Evolutionary conservation across 2,888 invertebrate genomes (phyloP), one percentile per base, ranked within the genome.

Genomic region (Taphrorychus bicolor): DNA sequence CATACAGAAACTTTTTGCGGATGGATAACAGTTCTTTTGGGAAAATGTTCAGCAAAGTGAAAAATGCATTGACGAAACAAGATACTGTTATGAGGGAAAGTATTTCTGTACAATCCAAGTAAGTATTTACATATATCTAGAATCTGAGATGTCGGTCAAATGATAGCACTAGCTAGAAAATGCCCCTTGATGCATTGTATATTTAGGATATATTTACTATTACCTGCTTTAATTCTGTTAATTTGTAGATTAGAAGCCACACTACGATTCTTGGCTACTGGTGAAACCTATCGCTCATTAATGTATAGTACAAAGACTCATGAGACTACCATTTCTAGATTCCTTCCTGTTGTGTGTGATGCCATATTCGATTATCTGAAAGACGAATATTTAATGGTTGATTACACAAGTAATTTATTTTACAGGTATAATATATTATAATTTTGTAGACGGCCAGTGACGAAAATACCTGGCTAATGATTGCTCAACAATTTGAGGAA

Each of bases 401-500:
- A 16, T n/a, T n/a, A 45, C 5, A 45, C 17, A 45, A 5, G 5
- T 45, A n/a, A 11, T 45, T 45, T 45, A 45, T 32, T 32, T 32
- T 32, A 32, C 32, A 32, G 7, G 11, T 32, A 32, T 32, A 32
- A 32, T 32, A 32, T 32, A 32, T 32, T 11, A 48, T n/a, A n/a
- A 48, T 48, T 48, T 52, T 52, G 5, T 17, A 52, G 52, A 21
- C 16, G 21, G 18, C 52, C 16, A 52, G 16, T 19, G 11, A 52
- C 19, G 11, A 18, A 52, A 40, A 56, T 45, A 16, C 18, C 7
- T 56, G 56, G 56, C 40, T 23, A 56, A 16, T 16, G 11, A 40
- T 56, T 56, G 56, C 32, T 9, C 16, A 56, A 22, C 16, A 56
- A 11, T 56, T 32, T 56, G 22, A 56, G 41, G 9, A 32, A 16